Percentiles rank a stretch among this genome's conserved stretches.
Evolutionary conservation across 2,113 vertebrate species (phyloP).

Genomic region (Phyllopteryx taeniolatus): DNA sequence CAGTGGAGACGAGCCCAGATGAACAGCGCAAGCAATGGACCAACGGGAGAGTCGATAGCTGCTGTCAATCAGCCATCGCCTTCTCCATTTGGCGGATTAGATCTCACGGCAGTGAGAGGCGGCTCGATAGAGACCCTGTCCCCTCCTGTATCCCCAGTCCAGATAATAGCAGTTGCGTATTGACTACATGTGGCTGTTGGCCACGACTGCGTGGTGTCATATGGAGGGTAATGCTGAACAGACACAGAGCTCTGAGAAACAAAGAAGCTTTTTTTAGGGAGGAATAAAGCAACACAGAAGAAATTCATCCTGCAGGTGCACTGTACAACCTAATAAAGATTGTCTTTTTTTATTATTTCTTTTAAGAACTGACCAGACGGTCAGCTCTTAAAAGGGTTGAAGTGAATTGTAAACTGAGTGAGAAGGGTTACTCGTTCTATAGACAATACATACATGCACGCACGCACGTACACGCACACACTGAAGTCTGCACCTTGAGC

Average conservation of each 20-base stretch:
- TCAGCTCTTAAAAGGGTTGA: constrained; percentile 30
- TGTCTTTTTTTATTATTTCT: constrained; percentile 33
- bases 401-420: constrained; percentile 41
- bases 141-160: constrained; percentile 48
- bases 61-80: constrained; percentile 61
- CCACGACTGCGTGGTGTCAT: constrained; percentile 32
- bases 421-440: constrained; percentile 51
- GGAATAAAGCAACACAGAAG: not conserved
- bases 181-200: constrained; percentile 50
- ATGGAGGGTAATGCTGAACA: constrained; percentile 31
- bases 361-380: not conserved
- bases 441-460: constrained; percentile 42
- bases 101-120: constrained; percentile 43
- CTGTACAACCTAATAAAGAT: not conserved
- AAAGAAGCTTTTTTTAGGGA: not conserved
- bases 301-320: not conserved
- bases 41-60: constrained; percentile 31
- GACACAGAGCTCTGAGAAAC: not conserved
- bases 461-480: constrained; percentile 17
- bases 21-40: constrained; percentile 21
- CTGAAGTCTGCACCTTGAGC: constrained; percentile 82
- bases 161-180: constrained; percentile 58
- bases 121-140: constrained; percentile 56
- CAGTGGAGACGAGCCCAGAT: not conserved
- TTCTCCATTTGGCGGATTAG: constrained; percentile 62